Evolutionary conservation across 2,797 vertebrate genomes (phyloP).

Genomic region (Rhyacichthys aspro): DNA sequence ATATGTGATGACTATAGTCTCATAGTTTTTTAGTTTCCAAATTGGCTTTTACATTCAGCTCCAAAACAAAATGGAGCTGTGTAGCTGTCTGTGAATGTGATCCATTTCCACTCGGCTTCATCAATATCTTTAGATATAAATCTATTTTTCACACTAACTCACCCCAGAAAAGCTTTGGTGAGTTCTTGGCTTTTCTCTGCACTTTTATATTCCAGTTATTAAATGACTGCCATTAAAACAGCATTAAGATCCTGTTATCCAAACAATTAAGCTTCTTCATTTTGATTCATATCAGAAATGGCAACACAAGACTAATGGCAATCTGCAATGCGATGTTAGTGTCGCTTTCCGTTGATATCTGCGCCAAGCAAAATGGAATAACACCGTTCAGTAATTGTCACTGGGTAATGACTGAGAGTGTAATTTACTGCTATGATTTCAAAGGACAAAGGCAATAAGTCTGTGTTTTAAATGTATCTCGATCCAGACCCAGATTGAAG

Average conservation of each 20-base stretch:
- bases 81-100: neutral
- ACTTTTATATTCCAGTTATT: constrained; percentile 22
- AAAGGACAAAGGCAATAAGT: constrained; percentile 33
- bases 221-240: constrained; percentile 25
- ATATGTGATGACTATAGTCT: no score
- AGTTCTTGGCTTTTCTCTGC: constrained; percentile 21
- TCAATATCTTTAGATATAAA: constrained; percentile 9
- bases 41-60: neutral
- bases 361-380: constrained; percentile 4
- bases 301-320: constrained; percentile 4
- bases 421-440: constrained; percentile 15
- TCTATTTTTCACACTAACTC: constrained; percentile 25
- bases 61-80: neutral
- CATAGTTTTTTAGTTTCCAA: constrained; percentile 4
- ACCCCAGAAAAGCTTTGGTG: constrained; percentile 23
- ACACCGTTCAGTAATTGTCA: constrained; percentile 17
- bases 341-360: constrained; percentile 11
- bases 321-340: constrained; percentile 18
- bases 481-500: constrained; percentile 31
- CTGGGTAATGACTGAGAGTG: constrained; percentile 4
- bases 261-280: constrained; percentile 30
- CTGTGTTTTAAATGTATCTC: constrained; percentile 32
- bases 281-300: constrained; percentile 25
- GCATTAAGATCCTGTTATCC: constrained; percentile 30
- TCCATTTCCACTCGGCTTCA: constrained; percentile 14